Conservation (phyloP, 2,113 vertebrate species). For the Passer domesticus region DNA sequence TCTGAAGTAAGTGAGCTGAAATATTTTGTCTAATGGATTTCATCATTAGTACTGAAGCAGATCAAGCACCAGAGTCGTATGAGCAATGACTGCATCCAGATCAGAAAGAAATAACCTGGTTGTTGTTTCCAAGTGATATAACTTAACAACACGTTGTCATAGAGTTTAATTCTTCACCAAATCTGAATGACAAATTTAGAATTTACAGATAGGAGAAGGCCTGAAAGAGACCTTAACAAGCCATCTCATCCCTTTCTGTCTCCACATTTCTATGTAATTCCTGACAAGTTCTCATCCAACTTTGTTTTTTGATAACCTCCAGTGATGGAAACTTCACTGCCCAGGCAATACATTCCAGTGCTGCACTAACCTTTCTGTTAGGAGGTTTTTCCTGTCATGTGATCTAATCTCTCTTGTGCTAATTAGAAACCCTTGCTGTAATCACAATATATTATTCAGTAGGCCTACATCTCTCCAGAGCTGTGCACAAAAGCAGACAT, state of each 20-base stretch:
- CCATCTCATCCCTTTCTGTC: background rate
- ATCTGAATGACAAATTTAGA: background rate
- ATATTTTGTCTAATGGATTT: background rate
- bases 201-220: background rate
- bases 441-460: background rate
- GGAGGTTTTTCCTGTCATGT: slow-evolving; percentile 11
- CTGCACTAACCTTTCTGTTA: background rate
- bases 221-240: background rate
- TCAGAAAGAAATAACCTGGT: background rate
- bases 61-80: background rate
- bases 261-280: background rate
- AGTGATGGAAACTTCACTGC: background rate
- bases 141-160: background rate
- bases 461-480: background rate
- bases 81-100: background rate
- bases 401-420: slow-evolving; percentile 4
- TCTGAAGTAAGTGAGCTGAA: background rate
- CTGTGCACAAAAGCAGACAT: background rate
- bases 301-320: background rate
- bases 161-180: background rate
- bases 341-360: background rate
- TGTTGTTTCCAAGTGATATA: background rate
- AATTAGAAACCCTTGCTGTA: slow-evolving; percentile 14
- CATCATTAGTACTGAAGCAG: background rate
- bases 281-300: background rate